Base-by-base conservation (phyloP, 1,140 invertebrate genomes). In the Antheraea pernyi region DNA sequence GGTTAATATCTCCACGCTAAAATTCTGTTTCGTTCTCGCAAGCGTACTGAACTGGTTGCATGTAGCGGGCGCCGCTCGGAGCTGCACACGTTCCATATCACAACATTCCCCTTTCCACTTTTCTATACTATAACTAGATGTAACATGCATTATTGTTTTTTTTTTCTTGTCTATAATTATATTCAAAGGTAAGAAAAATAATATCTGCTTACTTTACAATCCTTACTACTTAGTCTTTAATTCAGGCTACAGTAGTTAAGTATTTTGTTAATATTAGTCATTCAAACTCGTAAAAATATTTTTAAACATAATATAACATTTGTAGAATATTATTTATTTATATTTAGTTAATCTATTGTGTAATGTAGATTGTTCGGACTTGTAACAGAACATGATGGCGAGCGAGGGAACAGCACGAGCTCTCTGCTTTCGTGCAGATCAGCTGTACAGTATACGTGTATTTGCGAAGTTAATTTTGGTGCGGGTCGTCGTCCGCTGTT, bases 381-480 rank as follows among this genome's bases (percentile, higher is more conserved):
- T 48, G 46, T 13, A 9, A 13, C 11, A 13, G 13, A 6, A 16
- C 46, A 13, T 53, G 46, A 53, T 53, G 46, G 10, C 11, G 46
- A 10, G 16, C 16, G 46, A 16, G 46, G 9, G 46, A 53, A 1
- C 5, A 16, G 16, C 11, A 53, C 46, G 46, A n/a, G 46, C 46
- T 53, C 46, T n/a, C 5, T 13, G 10, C 10, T 6, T 11, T 16
- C 13, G 46, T 53, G 1, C 46, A 53, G 5, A n/a, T 53, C 46
- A 53, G 46, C 46, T 53, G 46, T 53, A 53, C 11, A 53, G 5
- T 53, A 11, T 53, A 53, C 46, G 46, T 16, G 46, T 53, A 53
- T 53, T 53, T 53, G 46, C 46, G 46, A 53, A 53, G 46, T 53
- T 53, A 53, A 53, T 53, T 53, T 53, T 53, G 46, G 46, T 53